Conservation (phyloP, 2,113 vertebrate genomes). For the Dromas ardeola region DNA sequence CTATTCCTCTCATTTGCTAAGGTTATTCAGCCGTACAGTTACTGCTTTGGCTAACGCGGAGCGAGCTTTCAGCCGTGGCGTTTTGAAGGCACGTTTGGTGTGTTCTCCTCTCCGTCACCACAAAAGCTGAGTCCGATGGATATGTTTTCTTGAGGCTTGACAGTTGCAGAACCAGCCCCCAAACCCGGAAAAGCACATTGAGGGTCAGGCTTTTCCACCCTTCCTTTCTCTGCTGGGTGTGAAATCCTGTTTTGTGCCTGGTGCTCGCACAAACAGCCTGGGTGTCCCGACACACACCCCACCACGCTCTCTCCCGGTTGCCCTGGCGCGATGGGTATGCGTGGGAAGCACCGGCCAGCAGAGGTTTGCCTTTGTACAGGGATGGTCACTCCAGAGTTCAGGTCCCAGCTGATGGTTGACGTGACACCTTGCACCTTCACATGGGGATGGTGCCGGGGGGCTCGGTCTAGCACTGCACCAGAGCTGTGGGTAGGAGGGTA, state of each 20-base stretch:
- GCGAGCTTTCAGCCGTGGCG: not conserved
- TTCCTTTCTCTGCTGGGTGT: not conserved
- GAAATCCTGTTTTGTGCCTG: not conserved
- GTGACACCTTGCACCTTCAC: not conserved
- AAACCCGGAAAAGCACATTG: not conserved
- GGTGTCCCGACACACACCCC: not conserved
- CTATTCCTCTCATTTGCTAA: not conserved
- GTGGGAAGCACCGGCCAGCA: not conserved
- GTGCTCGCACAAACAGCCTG: not conserved
- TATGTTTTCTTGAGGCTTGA: not conserved
- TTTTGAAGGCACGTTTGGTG: not conserved
- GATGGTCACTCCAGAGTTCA: not conserved
- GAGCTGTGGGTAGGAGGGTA: not conserved
- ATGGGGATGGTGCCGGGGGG: fast-evolving
- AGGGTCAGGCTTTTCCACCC: not conserved
- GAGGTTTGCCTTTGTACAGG: not conserved
- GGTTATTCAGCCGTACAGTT: not conserved
- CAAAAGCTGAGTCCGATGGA: not conserved
- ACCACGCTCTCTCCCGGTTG: not conserved
- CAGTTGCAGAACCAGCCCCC: not conserved
- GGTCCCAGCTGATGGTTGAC: not conserved
- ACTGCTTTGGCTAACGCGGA: not conserved
- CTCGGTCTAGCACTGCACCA: not conserved
- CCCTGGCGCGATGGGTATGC: not conserved
- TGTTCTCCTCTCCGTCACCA: not conserved